Base-by-base conservation (phyloP, 2,113 vertebrate genomes). In the Sturnira hondurensis region DNA sequence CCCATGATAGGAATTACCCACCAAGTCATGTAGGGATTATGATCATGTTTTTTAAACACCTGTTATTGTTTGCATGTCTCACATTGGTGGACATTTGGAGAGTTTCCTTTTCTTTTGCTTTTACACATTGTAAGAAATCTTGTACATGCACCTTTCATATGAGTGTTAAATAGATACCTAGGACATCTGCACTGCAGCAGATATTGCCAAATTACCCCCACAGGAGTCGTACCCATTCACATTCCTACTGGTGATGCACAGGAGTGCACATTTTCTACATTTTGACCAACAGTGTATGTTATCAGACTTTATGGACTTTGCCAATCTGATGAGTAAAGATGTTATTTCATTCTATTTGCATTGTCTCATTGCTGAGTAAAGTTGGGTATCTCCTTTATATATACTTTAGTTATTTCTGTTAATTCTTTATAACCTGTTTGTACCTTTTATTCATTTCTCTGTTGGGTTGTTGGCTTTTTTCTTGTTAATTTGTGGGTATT, bases 401-500 rank as follows among this genome's bases (percentile, higher is more conserved):
- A 10, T 88, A 63, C 36, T 86, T 83, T 43, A 85, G 68, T 10
- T 82, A 16, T 92, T 86, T 92, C 31, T 50, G 71, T 56, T 67
- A 89, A 26, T 77, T 93, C 91, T 91, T 33, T 91, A 26, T 92
- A 31, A 92, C 63, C 63, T 91, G 9, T 50, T 80, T 11, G 7
- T 76, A 52, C 73, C 13, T 87, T 96, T 93, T 95, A 74, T 78
- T 10, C 11, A 61, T 85, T 94, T 90, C 13, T 91, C 41, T 81
- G 2, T 70, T 80, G 13, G 41, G 63, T 80, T 76, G 20, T 63
- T 93, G 36, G 38, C 22, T 82, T 91, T 93, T 96, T 93, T 87
- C 16, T 73, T 76, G 67, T 63, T 50, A 80, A 71, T 88, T 97
- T 94, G 5, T 78, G 56, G 56, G 7, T 6, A 54, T 36, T 43